These are phyloP conservation scores for Pithecia hirsuta DNA, from an alignment of 2,797 vertebrate genomes.

Conservation along the genomic window DNA sequence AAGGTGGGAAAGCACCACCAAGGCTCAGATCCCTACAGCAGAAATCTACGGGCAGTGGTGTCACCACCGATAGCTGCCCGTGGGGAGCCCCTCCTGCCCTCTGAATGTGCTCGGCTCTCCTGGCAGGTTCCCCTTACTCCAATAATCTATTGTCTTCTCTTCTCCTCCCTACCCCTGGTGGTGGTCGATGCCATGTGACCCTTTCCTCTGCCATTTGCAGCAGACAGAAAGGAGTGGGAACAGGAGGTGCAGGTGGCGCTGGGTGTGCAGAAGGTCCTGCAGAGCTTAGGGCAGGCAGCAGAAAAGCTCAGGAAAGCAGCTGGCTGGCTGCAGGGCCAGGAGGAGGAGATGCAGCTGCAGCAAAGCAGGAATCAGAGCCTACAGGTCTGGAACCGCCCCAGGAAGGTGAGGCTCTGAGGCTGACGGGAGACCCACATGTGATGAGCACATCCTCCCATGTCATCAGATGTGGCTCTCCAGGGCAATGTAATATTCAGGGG, in stretches of 20 bases:
- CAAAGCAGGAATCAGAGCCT: neutral
- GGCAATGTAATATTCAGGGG: neutral
- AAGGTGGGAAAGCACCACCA: conserved; percentile 72
- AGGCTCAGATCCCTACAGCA: neutral
- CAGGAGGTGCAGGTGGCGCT: conserved; percentile 85
- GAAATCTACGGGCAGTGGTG: neutral
- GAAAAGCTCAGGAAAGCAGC: conserved; percentile 85
- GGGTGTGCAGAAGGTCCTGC: conserved; percentile 84
- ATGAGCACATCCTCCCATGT: neutral
- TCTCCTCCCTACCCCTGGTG: neutral
- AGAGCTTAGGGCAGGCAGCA: conserved; percentile 85
- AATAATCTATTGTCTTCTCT: neutral
- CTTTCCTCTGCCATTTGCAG: conserved; percentile 78
- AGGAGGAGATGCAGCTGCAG: conserved; percentile 68
- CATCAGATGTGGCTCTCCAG: neutral
- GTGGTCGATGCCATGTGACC: neutral
- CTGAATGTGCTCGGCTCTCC: neutral
- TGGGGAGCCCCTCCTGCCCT: neutral
- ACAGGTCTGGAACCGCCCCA: neutral
- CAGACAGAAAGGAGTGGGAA: conserved; percentile 89
- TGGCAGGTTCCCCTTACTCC: neutral
- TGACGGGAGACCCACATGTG: neutral
- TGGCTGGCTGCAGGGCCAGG: conserved; percentile 78
- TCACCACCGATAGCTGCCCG: neutral
- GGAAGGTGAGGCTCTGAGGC: neutral